Evolutionary conservation across 2,888 invertebrate species (phyloP), one percentile per base, ranked within the genome.

Genomic region (Dichetophora obliterata): DNA sequence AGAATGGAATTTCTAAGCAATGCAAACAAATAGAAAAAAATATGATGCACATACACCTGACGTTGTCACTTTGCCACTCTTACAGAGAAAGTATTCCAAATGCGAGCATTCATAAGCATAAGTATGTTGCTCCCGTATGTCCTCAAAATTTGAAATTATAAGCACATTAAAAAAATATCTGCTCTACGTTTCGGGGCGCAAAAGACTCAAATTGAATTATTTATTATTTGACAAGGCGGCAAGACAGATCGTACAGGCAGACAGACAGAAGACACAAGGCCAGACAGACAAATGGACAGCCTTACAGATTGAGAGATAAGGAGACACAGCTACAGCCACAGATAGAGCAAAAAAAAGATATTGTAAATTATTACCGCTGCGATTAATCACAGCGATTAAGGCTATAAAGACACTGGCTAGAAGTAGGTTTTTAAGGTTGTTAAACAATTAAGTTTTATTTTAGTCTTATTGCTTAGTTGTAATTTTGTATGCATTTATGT

Each of bases 151-250:
- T 11, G 11, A 43, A 43, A 11, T 11, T 43, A 11, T 43, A 43
- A 43, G 43, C 43, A 43, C 11, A 43, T 43, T 43, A 11, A 11
- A 43, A 14, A 43, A 43, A 43, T 8, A 6, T 8, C 31, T 31
- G n/a, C 37, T 37, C 37, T 37, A 37, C 37, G 37, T 8, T 37
- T 8, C 6, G 5, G 1, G 8, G 8, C 11, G 59, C 27, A 52
- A 74, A 59, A 65, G 37, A 34, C 54, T 78, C 77, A 75, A 80
- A 80, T 81, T 81, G 81, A 80, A 80, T 78, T 79, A 80, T 80
- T 80, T 81, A 78, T 79, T 77, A 77, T 80, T 81, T 77, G 70
- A 69, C 75, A 66, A n/a, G 48, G 24, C 48, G 72, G 54, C 74
- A 65, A 74, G 66, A 74, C 66, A 74, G 27, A 74, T 79, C 75